Base-by-base conservation (phyloP, 2,888 invertebrate species). In the Brachylomia viminalis region DNA sequence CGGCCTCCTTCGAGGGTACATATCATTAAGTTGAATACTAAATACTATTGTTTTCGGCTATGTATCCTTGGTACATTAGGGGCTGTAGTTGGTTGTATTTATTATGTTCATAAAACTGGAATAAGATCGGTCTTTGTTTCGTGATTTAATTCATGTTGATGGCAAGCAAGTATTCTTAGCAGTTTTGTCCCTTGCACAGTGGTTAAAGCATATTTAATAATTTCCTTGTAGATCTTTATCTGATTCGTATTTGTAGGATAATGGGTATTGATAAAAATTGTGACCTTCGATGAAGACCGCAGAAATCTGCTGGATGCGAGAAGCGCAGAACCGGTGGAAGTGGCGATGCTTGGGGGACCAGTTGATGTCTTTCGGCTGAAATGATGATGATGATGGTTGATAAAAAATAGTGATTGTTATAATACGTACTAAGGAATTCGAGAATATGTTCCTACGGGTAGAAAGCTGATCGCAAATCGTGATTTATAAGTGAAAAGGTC, bases 1-100 rank as follows among this genome's bases (percentile, higher is more conserved):
- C 92, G 88, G 91, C 94, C 94, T 95, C 93, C 73, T 85, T 87
- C 79, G 78, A 92, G 95, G 95, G 96, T 95, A 92, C 96, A 95
- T 96, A 92, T 94, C 91, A 95, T 95, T 95, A 94, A 86, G 82
- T 85, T 49, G 68, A 72, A 73, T 81, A 73, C 69, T 88, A 90
- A 91, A 90, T 89, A 87, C 86, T 91, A 91, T 92, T 91, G 86
- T 87, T 84, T 77, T 83, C 70, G 72, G 59, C 79, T 82, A 84
- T 83, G 74, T 81, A 78, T 45, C 13, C 56, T 75, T 77, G 30
- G 72, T 73, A 85, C 66, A 78, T 81, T 80, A 74, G 66, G 74
- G 77, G 78, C n/a, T n/a, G 56, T 68, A 62, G 15, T 69, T 52
- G 1, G n/a, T 71, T 71, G 33, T 61, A 79, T 72, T 77, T 67